Conservation (phyloP, 2,113 vertebrate species). For the Carettochelys insculpta region DNA sequence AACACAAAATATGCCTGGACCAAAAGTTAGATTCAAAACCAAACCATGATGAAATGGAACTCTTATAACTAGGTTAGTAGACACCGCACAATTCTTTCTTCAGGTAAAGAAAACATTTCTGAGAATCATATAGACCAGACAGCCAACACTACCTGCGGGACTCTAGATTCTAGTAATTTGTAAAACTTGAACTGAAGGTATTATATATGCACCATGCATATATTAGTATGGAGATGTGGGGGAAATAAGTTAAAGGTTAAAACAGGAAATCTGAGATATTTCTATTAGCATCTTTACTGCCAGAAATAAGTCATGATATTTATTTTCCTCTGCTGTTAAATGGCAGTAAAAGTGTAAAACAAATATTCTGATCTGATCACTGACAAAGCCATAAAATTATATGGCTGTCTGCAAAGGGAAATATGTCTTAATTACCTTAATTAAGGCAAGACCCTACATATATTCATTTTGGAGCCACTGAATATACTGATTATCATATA, state of each 20-base stretch:
- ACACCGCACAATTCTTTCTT: not conserved
- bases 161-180: not conserved
- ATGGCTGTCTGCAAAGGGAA: conserved; percentile 67
- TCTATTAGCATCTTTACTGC: not conserved
- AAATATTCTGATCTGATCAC: conserved; percentile 64
- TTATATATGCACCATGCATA: not conserved
- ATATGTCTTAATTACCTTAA: conserved; percentile 73
- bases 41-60: not conserved
- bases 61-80: not conserved
- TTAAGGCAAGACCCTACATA: conserved; percentile 62
- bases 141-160: not conserved
- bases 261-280: fast-evolving
- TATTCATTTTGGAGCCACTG: conserved; percentile 51
- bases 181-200: no score
- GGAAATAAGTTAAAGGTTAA: not conserved
- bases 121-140: not conserved
- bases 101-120: not conserved
- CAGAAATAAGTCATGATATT: not conserved
- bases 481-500: conserved; percentile 65
- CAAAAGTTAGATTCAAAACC: not conserved
- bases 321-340: not conserved
- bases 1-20: not conserved
- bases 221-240: fast-evolving
- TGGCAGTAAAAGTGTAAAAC: conserved; percentile 48
- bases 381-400: conserved; percentile 69